Percentiles rank a stretch among this genome's conserved stretches.
phyloP scores from a whole-genome alignment of 2,797 vertebrate genomes.

The Onychomys arenicola region DNA sequence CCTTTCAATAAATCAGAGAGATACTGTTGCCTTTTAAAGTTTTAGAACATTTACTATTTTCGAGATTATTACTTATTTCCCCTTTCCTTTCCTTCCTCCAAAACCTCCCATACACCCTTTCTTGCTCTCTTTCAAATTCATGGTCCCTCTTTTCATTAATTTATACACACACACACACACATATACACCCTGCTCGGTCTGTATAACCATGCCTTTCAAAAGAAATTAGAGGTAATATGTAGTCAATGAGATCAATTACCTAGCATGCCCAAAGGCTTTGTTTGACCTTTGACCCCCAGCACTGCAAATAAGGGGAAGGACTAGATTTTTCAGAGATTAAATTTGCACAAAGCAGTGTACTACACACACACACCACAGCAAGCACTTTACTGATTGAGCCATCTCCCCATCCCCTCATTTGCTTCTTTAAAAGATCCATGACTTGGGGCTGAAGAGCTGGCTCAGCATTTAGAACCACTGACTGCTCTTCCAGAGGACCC shows the following conservation, averaged over 20 bases:
- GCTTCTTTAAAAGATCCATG: conserved; percentile 24
- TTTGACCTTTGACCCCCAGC: no score
- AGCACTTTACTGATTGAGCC: not conserved
- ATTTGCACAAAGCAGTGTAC: not conserved
- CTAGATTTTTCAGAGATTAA: not conserved
- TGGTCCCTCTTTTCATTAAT: not conserved
- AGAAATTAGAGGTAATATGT: not conserved
- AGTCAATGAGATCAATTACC: not conserved
- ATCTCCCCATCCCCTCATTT: not conserved
- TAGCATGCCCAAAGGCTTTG: not conserved
- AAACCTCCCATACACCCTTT: not conserved
- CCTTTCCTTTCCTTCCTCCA: not conserved
- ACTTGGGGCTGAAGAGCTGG: not conserved
- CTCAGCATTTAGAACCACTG: no score
- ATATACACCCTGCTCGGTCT: not conserved
- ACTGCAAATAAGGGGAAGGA: not conserved
- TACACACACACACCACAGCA: not conserved
- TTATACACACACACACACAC: no score
- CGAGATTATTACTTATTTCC: not conserved
- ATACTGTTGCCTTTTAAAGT: not conserved
- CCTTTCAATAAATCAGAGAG: conserved; percentile 3
- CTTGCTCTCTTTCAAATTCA: not conserved
- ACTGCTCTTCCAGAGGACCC: no score
- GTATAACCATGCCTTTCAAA: conserved; percentile 2
- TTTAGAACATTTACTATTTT: not conserved